phyloP scores from a whole-genome alignment of 1,140 invertebrate species.

The Dryas iulia region DNA sequence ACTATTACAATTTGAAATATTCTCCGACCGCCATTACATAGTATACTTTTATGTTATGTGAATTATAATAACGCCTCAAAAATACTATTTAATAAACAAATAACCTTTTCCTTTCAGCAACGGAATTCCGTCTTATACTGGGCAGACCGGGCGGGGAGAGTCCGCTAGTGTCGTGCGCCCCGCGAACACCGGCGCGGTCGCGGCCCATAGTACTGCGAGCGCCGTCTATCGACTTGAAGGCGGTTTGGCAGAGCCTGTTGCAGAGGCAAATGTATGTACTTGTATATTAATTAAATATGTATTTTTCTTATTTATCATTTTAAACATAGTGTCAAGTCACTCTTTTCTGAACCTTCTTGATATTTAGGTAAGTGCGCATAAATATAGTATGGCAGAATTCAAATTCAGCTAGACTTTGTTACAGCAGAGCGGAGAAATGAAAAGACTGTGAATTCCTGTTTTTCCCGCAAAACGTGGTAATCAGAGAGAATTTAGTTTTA shows the following conservation, averaged over 20 bases:
- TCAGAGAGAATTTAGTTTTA: too few relatives aligned
- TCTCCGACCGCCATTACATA: too few relatives aligned
- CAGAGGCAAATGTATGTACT: constrained; percentile 90
- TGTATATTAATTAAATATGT: background rate
- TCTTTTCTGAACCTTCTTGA: too few relatives aligned
- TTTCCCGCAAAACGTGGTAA: too few relatives aligned
- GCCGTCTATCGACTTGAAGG: constrained; percentile 90
- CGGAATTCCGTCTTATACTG: constrained; percentile 85
- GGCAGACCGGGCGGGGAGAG: constrained; percentile 83
- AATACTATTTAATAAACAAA: too few relatives aligned
- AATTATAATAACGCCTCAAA: constrained; percentile 90
- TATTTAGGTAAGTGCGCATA: too few relatives aligned
- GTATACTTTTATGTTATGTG: too few relatives aligned
- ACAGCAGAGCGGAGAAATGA: too few relatives aligned
- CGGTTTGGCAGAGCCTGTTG: constrained; percentile 93
- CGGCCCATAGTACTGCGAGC: constrained; percentile 87
- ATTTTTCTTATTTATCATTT: background rate
- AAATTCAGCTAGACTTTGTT: too few relatives aligned
- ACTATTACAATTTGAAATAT: too few relatives aligned
- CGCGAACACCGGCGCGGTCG: constrained; percentile 82
- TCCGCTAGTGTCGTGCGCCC: constrained; percentile 85
- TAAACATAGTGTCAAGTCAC: background rate
- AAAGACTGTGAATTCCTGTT: too few relatives aligned
- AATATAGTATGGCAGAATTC: too few relatives aligned
- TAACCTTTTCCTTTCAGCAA: constrained; percentile 81